Conservation (phyloP, 1,140 invertebrate species). For the Saccostrea cuccullata region DNA sequence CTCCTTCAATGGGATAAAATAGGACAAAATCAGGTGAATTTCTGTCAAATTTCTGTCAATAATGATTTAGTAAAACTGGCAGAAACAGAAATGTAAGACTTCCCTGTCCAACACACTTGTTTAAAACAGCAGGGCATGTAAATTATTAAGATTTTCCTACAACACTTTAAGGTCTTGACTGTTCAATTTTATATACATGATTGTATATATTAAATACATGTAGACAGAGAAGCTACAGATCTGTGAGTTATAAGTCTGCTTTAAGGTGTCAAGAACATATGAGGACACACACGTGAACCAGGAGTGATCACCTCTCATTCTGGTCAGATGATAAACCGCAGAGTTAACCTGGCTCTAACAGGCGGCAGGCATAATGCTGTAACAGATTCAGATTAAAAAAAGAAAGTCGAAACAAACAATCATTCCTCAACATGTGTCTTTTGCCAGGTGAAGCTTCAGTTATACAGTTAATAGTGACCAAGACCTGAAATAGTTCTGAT, state of each 20-base stretch:
- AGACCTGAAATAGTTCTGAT: not conserved
- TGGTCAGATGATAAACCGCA: not conserved
- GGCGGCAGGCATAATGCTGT: conserved; percentile 1
- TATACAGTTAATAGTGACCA: conserved; percentile 12
- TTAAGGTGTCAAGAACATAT: not conserved
- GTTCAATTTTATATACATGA: no score
- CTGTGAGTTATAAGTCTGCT: not conserved
- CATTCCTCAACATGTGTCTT: not conserved
- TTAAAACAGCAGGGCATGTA: not conserved
- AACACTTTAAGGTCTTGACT: no score
- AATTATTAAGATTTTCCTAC: not conserved
- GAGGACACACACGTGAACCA: not conserved
- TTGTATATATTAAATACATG: not conserved
- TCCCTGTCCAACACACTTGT: not conserved
- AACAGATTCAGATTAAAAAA: conserved; percentile 1
- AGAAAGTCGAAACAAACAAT: not conserved
- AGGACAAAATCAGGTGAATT: not conserved
- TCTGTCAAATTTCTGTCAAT: not conserved
- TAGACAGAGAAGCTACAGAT: not conserved
- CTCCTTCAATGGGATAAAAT: conserved; percentile 67
- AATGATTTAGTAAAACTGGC: conserved; percentile 9
- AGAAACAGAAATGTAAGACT: not conserved
- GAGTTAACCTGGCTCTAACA: not conserved
- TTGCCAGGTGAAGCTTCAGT: not conserved
- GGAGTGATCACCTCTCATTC: not conserved